Evolutionary conservation across 1,140 invertebrate species (phyloP), one percentile per base, ranked within the genome.

Genomic region (Drosophila azteca): DNA sequence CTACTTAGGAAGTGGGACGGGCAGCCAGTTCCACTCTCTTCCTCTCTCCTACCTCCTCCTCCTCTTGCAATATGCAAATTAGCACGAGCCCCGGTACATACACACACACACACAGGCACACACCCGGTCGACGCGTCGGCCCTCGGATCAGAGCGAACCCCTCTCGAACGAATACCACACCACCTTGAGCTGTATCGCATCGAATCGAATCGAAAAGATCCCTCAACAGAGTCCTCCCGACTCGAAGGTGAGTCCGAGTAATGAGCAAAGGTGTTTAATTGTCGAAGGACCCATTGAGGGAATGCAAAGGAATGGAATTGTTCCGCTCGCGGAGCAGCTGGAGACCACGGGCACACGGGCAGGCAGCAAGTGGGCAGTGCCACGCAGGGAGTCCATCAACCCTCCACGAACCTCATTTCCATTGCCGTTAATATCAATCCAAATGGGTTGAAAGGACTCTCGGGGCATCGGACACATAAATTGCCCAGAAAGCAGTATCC

Each of bases 261-360:
- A 87, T 87, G 70, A 82, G 78, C 75, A 72, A 76, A 83, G 83
- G 82, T 88, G 83, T 87, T 87, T 87, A 83, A 87, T 87, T 87
- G 79, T 88, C 60, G 52, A 24, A 64, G 31, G 41, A 55, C 43
- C 31, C 49, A 71, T 64, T 44, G 35, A 17, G 35, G 60, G 20
- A 58, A 52, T 41, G 31, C 3, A 57, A 52, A 29, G 29, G 8
- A 35, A 35, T 35, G 35, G 11, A 39, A 39, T 39, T 39, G 35
- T 39, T 39, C 11, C 35, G 35, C 35, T 39, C 22, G 22, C 24
- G 20, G 26, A 35, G 62, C 64, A 58, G 63, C 51, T 78, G 52
- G 60, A 53, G 11, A 39, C 17, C 48, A 1, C n/a, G n/a, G 39
- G 22, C 41, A 51, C 13, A 50, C 45, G 24, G 22, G n/a, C 49